Base-by-base conservation (phyloP, 2,113 vertebrate species). In the Carollia perspicillata region DNA sequence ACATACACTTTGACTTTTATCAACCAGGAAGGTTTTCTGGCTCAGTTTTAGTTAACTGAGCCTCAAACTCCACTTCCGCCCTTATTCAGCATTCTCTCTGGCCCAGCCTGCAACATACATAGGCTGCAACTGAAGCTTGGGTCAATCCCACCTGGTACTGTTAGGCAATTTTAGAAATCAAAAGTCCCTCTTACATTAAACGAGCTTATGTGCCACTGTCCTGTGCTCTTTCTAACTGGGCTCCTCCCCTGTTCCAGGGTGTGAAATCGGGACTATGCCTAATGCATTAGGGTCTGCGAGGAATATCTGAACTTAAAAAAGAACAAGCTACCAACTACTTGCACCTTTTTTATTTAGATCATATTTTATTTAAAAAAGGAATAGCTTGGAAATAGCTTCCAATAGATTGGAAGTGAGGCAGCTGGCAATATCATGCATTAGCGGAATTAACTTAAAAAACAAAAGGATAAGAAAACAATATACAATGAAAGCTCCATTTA, bases 331-430 rank as follows among this genome's bases (percentile, higher is more conserved):
- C 1, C 28, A 88, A 74, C 5, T 53, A 91, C 30, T 75, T 84
- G 5, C 30, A 87, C 13, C 28, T 72, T 92, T 95, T 60, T 86
- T 51, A 63, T 78, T 89, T 58, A 85, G 42, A 74, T 10, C 14
- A 23, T 60, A 79, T 40, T 11, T 30, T 90, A 89, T 75, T 87
- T 58, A 18, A 83, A 97, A 89, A 94, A 89, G 14, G 93, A 95
- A 75, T 0, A 71, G 47, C 51, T 95, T 93, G 40, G 26, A 74
- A 74, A 30, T 10, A 75, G 28, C 42, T 75, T 47, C 28, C 72
- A 47, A 47, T 3, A 33, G 28, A 77, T 11, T 74, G 8, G 55
- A 96, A 96, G 84, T 79, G 53, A 94, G 53, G 30, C 77, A 71
- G 13, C 33, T 66, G 72, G 18, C n/a, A 81, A 78, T 72, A 88